phyloP scores from a whole-genome alignment of 2,113 vertebrate genomes.

The Chlorodrepanis virens region DNA sequence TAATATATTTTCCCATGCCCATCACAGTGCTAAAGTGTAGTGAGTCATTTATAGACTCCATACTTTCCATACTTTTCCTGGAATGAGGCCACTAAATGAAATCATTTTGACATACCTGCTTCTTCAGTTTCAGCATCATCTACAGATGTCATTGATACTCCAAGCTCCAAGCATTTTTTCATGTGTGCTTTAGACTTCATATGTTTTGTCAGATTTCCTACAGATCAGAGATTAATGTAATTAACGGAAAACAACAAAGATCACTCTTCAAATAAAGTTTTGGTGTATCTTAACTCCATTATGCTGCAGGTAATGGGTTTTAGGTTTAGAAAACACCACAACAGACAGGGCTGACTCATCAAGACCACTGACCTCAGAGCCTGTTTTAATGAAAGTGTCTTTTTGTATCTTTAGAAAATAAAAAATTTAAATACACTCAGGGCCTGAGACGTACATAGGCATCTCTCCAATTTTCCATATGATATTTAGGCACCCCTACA shows the following conservation, averaged over 20 bases:
- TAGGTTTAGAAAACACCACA: neutral
- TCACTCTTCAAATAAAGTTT: neutral
- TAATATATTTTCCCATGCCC: constrained; percentile 9
- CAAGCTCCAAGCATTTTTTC: constrained; percentile 98
- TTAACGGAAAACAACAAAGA: neutral
- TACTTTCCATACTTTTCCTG: neutral
- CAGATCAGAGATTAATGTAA: constrained; percentile 27
- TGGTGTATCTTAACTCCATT: neutral
- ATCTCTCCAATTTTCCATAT: neutral
- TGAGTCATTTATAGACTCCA: constrained; percentile 32
- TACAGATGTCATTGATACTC: constrained; percentile 93
- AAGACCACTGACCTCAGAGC: neutral
- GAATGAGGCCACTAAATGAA: constrained; percentile 1
- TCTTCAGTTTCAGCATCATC: constrained; percentile 91
- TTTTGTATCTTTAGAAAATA: neutral
- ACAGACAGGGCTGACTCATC: neutral
- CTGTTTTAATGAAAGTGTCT: neutral
- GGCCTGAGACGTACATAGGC: neutral
- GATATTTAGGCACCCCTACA: neutral
- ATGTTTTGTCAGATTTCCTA: constrained; percentile 98
- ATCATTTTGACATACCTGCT: constrained; percentile 79
- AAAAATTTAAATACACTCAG: neutral
- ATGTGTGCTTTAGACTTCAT: constrained; percentile 99
- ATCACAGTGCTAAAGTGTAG: neutral
- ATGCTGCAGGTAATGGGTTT: neutral